Conservation (phyloP, 2,797 vertebrate species). For the Geotria australis region DNA sequence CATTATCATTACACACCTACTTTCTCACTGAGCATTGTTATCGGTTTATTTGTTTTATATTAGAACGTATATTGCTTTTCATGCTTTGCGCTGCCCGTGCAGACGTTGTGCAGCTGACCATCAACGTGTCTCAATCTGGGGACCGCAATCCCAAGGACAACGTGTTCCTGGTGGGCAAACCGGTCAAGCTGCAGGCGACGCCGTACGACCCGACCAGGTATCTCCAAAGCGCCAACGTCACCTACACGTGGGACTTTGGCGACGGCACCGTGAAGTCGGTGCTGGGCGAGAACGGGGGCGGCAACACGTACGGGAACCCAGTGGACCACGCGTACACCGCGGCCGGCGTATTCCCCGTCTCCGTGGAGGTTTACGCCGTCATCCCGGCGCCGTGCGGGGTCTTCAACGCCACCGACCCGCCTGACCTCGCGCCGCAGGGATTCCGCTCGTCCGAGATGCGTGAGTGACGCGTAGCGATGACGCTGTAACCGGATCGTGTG, state of each 20-base stretch:
- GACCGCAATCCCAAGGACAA: constrained; percentile 28
- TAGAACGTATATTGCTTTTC: too few relatives aligned
- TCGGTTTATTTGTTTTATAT: too few relatives aligned
- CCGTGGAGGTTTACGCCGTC: not conserved
- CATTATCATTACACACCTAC: too few relatives aligned
- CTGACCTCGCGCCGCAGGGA: not conserved
- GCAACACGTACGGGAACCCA: constrained; percentile 1
- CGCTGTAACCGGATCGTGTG: too few relatives aligned
- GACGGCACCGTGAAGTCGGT: constrained; percentile 25
- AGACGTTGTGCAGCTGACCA: constrained; percentile 56
- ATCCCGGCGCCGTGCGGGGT: not conserved
- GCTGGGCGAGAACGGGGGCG: too few relatives aligned
- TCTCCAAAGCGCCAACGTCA: constrained; percentile 31
- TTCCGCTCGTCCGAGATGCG: too few relatives aligned
- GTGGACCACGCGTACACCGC: not conserved
- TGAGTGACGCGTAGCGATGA: too few relatives aligned
- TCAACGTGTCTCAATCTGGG: constrained; percentile 45
- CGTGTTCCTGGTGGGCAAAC: constrained; percentile 35
- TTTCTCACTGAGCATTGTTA: too few relatives aligned
- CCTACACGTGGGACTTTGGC: constrained; percentile 55
- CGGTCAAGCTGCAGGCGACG: constrained; percentile 31
- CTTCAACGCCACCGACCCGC: not conserved
- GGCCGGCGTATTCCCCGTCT: not conserved
- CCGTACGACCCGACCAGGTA: constrained; percentile 64
- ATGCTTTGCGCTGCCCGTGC: not conserved